phyloP scores from a whole-genome alignment of 2,113 vertebrate species.

The Oreochromis niloticus region DNA sequence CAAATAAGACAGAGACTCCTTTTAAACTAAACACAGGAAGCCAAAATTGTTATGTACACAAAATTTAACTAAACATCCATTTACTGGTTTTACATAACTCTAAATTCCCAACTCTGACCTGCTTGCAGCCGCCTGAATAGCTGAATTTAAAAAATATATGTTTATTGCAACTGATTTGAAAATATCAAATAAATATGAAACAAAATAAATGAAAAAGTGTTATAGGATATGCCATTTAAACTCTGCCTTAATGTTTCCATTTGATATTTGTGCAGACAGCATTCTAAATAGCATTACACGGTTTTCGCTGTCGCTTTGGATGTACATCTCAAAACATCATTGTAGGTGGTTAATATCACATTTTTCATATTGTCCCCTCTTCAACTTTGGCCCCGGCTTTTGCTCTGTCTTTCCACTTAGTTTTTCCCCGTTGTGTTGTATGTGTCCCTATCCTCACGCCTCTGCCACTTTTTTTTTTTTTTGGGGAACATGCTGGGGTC shows the following conservation, averaged over 20 bases:
- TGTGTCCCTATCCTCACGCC: neutral
- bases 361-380: neutral
- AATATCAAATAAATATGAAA: neutral
- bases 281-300: neutral
- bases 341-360: neutral
- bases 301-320: neutral
- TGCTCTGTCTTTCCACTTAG: neutral
- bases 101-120: neutral
- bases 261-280: neutral
- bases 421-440: neutral
- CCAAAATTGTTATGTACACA: neutral
- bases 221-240: neutral
- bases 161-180: neutral
- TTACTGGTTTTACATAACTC: neutral
- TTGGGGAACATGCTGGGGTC: conserved; percentile 5
- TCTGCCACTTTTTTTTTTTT: neutral
- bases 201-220: neutral
- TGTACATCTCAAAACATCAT: neutral
- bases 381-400: neutral
- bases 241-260: neutral
- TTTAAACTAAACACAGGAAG: neutral
- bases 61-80: neutral
- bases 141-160: neutral
- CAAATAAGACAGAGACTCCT: neutral
- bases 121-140: neutral